Conservation (phyloP, 1,140 invertebrate species). For the Globodera rostochiensis region DNA sequence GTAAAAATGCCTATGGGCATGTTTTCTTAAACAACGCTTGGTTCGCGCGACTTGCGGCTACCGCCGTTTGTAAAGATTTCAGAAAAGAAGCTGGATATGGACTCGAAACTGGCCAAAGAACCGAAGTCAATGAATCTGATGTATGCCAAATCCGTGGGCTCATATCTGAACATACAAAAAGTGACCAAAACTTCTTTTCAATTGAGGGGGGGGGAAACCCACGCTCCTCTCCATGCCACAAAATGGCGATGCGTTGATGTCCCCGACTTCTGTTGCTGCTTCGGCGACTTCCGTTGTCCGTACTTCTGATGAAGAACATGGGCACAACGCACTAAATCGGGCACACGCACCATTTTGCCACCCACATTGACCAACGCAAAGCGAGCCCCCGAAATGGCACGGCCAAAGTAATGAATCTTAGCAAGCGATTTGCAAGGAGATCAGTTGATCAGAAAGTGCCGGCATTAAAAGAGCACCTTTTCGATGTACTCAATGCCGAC, state of each 20-base stretch:
- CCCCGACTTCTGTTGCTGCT: slow-evolving; percentile 3
- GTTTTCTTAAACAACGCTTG: slow-evolving; percentile 26
- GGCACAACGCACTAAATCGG: slow-evolving; percentile 60
- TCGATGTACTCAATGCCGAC: slow-evolving; percentile 65
- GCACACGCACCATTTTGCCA: slow-evolving; percentile 65
- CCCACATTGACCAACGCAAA: slow-evolving; percentile 65
- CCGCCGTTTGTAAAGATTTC: slow-evolving; percentile 32
- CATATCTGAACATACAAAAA: slow-evolving; percentile 30
- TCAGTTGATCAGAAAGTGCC: not conserved
- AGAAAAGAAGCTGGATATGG: slow-evolving; percentile 48
- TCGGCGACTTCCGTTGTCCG: slow-evolving; percentile 56
- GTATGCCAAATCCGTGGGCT: slow-evolving; percentile 55
- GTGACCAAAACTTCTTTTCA: not conserved
- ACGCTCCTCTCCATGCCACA: slow-evolving; percentile 24
- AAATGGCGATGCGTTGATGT: slow-evolving; percentile 8
- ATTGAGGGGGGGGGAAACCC: not conserved
- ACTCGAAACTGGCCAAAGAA: slow-evolving; percentile 50
- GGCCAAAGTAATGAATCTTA: slow-evolving; percentile 64
- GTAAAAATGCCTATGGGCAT: not conserved
- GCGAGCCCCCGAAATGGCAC: slow-evolving; percentile 62
- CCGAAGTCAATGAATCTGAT: slow-evolving; percentile 60
- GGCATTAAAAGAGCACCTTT: slow-evolving; percentile 35
- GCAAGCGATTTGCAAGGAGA: not conserved
- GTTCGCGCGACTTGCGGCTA: slow-evolving; percentile 37
- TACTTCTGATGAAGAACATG: slow-evolving; percentile 55